Evolutionary conservation across 2,888 invertebrate genomes (phyloP).

Genomic region (Lottia gigantea): DNA sequence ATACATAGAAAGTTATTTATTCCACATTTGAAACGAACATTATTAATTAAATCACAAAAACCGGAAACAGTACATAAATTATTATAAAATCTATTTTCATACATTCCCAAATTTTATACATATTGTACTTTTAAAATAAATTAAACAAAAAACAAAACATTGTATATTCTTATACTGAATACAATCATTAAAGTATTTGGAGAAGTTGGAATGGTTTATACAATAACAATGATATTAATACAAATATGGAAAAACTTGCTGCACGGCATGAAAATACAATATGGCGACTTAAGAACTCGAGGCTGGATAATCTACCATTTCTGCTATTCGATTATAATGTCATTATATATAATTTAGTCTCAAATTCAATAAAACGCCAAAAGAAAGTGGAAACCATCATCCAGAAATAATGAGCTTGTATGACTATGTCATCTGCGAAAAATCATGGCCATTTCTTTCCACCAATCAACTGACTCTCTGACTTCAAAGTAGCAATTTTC

Average conservation of each 20-base stretch:
- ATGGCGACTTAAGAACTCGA: not conserved
- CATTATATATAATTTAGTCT: slow-evolving; percentile 26
- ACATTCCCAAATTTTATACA: slow-evolving; percentile 3
- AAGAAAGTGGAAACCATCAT: slow-evolving; percentile 22
- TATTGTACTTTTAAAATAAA: slow-evolving; percentile 2
- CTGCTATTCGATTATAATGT: slow-evolving; percentile 20
- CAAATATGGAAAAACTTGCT: not conserved
- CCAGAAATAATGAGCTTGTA: slow-evolving; percentile 19
- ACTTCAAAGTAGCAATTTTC: slow-evolving; percentile 46
- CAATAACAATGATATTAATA: too few relatives aligned
- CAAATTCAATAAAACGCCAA: slow-evolving; percentile 15
- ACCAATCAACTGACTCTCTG: slow-evolving; percentile 17
- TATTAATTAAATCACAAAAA: not conserved
- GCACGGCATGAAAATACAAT: not conserved
- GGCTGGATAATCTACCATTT: not conserved
- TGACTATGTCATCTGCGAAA: slow-evolving; percentile 21
- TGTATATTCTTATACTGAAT: too few relatives aligned
- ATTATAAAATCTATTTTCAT: slow-evolving; percentile 11
- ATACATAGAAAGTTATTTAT: slow-evolving; percentile 11
- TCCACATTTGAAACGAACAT: slow-evolving; percentile 8
- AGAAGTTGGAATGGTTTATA: too few relatives aligned
- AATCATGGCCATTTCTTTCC: slow-evolving; percentile 15
- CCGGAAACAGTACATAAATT: slow-evolving; percentile 6
- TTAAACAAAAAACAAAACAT: slow-evolving; percentile 11
- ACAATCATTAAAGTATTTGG: too few relatives aligned